phyloP scores from a whole-genome alignment of 2,113 vertebrate genomes.

The Bubalus kerabau region DNA sequence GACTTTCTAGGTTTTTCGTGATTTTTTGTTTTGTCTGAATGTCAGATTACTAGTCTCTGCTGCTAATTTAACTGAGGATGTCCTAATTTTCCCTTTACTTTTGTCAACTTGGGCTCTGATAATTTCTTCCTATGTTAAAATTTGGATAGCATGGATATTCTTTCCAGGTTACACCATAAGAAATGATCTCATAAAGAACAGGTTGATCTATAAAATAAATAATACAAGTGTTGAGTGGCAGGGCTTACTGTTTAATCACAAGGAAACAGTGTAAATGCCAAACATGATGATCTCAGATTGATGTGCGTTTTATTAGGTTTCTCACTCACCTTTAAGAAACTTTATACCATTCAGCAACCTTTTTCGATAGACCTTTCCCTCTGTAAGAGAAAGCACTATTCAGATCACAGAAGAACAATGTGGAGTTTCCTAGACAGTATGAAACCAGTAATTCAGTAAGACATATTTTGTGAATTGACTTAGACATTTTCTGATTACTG shows the following conservation, averaged over 20 bases:
- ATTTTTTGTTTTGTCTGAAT: neutral
- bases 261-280: neutral
- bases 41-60: neutral
- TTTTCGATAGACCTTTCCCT: constrained; percentile 37
- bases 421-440: neutral
- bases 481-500: neutral
- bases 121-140: neutral
- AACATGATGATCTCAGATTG: neutral
- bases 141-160: neutral
- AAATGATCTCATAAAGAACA: neutral
- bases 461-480: neutral
- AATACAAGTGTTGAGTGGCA: neutral
- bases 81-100: neutral
- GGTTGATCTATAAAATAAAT: neutral
- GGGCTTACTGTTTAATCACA: neutral
- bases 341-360: constrained; percentile 16
- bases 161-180: neutral
- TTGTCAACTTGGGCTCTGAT: neutral
- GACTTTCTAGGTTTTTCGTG: neutral
- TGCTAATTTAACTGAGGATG: neutral
- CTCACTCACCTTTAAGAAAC: constrained; percentile 24
- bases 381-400: constrained; percentile 12
- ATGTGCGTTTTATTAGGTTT: neutral
- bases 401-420: neutral
- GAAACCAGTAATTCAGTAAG: neutral